Base-by-base conservation (phyloP, 2,797 vertebrate species). In the Sebastes alutus region DNA sequence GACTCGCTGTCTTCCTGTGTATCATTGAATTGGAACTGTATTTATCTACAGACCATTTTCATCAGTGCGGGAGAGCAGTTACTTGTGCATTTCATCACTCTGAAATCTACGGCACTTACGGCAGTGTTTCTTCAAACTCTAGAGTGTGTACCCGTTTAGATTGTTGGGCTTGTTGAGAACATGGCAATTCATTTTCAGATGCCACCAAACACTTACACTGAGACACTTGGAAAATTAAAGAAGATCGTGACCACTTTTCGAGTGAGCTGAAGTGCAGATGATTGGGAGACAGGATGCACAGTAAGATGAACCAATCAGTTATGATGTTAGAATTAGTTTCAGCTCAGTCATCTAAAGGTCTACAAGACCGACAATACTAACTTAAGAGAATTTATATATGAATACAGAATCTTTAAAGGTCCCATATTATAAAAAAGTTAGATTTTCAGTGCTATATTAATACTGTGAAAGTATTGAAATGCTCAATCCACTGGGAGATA, bases 31-130 rank as follows among this genome's bases (percentile, higher is more conserved):
- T 81, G 83, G 80, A 89, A 77, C 86, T 82, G 74, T 85, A 63
- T 91, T 87, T 88, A 84, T 92, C 85, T 63, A 60, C 5, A 30
- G 49, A 78, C 29, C 52, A 9, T 85, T 88, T 86, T 80, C 55
- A 81, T 80, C 85, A 80, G 66, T 20, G 59, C 2, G 9, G 46
- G 59, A 68, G 75, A 79, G 72, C 71, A 33, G 87, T 85, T 88
- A 81, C 83, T 82, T 67, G 42, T 67, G 56, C 78, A 75, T 87
- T 90, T 89, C 75, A 78, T 90, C 83, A 86, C 55, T 68, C 74
- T 30, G 46, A 72, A 83, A 84, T 82, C 72, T 71, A n/a, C 64
- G 77, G 29, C 68, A 68, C 72, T 83, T 74, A 66, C 55, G 23
- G 60, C 60, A 20, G 59, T 4, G 14, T 72, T 77, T 58, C 75